Evolutionary conservation across 2,888 invertebrate species (phyloP), one percentile per base, ranked within the genome.

Genomic region (Xestia c-nigrum): DNA sequence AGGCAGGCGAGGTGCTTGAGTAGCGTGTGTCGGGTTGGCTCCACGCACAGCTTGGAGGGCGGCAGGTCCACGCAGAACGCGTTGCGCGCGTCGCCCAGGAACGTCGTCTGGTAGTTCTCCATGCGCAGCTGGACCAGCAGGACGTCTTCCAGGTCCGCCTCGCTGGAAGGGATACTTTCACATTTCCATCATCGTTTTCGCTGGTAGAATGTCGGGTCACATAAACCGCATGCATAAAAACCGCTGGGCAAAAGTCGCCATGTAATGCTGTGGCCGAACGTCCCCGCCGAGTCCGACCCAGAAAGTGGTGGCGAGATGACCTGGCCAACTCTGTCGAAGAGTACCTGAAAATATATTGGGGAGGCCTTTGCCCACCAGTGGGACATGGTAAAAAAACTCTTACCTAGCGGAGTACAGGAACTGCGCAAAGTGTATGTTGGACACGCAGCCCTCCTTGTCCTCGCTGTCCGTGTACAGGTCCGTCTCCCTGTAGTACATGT

Each of bases 401-500:
- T 16, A 96, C 97, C 96, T 96, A 70, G 97, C 97, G 0, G 96
- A 94, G 78, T 94, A 95, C 0, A 97, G 90, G 88, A 96, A 97
- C 91, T 97, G 97, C 70, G 96, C 95, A 88, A 97, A 97, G 91
- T 96, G 93, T 88, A 96, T 96, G 63, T 96, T 96, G 67, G 95
- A 93, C 52, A 96, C 94, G 89, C 96, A 96, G 21, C 95, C 97
- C 70, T 97, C 97, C 81, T 97, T 96, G 89, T 98, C 98, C 80
- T 97, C 97, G 73, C 97, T 97, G 92, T 98, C 98, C 5, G 97
- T 97, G 91, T 98, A 98, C 46, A 98, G 95, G 88, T 98, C 98
- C 0, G 98, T 98, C 94, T 98, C 98, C 74, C 98, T 97, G 92
- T 98, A 98, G 94, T 98, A 99, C 89, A 98, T 97, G 95, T 98